Evolutionary conservation across 2,888 invertebrate species (phyloP), one percentile per base, ranked within the genome.

Genomic region (Lasioglossum leucozonium): DNA sequence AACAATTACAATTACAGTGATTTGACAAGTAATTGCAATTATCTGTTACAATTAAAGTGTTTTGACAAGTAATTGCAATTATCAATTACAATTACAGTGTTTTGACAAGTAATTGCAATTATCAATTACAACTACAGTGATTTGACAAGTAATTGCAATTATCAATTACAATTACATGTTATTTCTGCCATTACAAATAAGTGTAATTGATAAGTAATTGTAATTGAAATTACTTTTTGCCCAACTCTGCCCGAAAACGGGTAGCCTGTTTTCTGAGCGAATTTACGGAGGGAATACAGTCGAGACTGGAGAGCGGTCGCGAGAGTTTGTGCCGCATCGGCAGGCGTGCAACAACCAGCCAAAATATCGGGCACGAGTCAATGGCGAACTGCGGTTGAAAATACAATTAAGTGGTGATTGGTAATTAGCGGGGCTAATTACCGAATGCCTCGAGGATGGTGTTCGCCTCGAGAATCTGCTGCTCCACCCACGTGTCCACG

Each of bases 361-460:
- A 26, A 62, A 62, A 62, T 62, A 30, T 62, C 16, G 30, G 30
- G 30, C 13, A 16, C 16, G 30, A 30, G 30, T 3, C 58, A 62
- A 18, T 16, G 16, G 47, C 13, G 62, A 79, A 71, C 75, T 62
- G 72, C 34, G 5, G 16, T n/a, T 13, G 65, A 44, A 77, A 77
- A 67, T 55, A 73, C 55, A 74, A 72, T 80, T 75, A 85, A 42
- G 47, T 6, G 26, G 30, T 44, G 13, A 75, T 75, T 75, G 75
- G 26, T 44, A 22, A 62, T 62, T 62, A 75, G 44, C 62, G 44
- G 18, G 51, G 58, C 30, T 72, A 94, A 96, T 96, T 96, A 98
- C 98, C 98, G 94, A 99, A 99, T 58, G 98, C 98, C 95, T 99
- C 98, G 72, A 99, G 96, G 89, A 99, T 98, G 22, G 98, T 98